phyloP scores from a whole-genome alignment of 2,797 vertebrate genomes.

The Notolabrus celidotus region DNA sequence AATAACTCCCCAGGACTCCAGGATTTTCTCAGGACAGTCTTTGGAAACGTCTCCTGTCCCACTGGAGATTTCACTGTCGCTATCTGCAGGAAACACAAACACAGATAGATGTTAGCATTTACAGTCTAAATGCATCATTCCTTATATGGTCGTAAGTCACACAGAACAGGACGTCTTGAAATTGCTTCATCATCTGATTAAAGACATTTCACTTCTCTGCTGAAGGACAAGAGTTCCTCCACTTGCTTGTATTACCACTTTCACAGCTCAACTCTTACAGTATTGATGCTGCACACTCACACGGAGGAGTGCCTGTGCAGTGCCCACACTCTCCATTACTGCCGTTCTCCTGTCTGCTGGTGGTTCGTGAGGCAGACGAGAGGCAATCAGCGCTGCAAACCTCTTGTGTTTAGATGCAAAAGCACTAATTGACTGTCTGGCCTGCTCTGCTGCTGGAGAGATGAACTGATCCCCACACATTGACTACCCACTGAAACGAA shows the following conservation, averaged over 20 bases:
- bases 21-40: conserved; percentile 98
- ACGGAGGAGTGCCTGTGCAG: conserved; percentile 45
- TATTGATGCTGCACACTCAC: conserved; percentile 39
- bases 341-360: conserved; percentile 44
- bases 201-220: not conserved
- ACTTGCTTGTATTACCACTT: not conserved
- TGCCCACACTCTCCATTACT: conserved; percentile 70
- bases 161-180: not conserved
- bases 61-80: conserved; percentile 97
- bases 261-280: conserved; percentile 30
- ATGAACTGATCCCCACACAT: conserved; percentile 52
- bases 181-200: not conserved
- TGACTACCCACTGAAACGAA: conserved; percentile 36
- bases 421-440: conserved; percentile 69
- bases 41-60: conserved; percentile 99
- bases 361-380: conserved; percentile 58
- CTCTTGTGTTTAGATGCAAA: conserved; percentile 69
- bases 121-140: not conserved
- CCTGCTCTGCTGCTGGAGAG: conserved; percentile 55
- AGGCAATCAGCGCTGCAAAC: conserved; percentile 68
- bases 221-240: not conserved
- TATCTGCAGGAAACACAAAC: conserved; percentile 84
- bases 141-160: not conserved
- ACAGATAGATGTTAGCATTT: not conserved
- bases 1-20: conserved; percentile 97